Evolutionary conservation across 2,888 invertebrate genomes (phyloP), one percentile per base, ranked within the genome.

Genomic region (Barypeithes pellucidus): DNA sequence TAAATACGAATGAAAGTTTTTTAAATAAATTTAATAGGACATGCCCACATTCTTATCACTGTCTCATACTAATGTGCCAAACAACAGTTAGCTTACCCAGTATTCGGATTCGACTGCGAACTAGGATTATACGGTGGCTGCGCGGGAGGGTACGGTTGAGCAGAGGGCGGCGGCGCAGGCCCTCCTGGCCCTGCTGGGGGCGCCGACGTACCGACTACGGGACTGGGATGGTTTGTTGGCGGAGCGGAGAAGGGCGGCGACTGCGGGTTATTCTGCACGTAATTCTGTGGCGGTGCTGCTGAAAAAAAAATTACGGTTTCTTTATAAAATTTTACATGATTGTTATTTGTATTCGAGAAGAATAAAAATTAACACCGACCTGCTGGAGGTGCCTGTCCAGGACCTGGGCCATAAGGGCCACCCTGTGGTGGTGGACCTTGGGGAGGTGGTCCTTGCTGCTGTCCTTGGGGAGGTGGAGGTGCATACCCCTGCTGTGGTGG

Each of bases 221-320:
- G 89, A 81, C 86, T 89, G 16, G 73, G 84, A 62, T 83, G 82
- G 71, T 81, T 86, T 14, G 82, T 82, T 3, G 85, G 90, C 33
- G 89, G 85, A 79, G 81, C 87, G 0, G 90, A 90, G 75, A 91
- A 90, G 67, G 92, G 91, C 1, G 91, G 90, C 1, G 91, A 90
- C 81, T 91, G 90, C 29, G 90, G 89, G 73, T 81, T 84, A 50
- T 74, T 79, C 5, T 84, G 81, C 1, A 80, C 81, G 69, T 79
- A 91, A 88, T 82, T 84, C 65, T 82, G 82, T 7, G 82, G 81
- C 4, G 82, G 77, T 7, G 80, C 47, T 82, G 82, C 72, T 72
- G 39, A 67, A 71, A 65, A 39, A 39, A n/a, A n/a, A n/a, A n/a
- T n/a, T n/a, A n/a, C n/a, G n/a, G n/a, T n/a, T n/a, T n/a, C n/a